Conservation (phyloP, 2,888 invertebrate species). For the Rhingia campestris region DNA sequence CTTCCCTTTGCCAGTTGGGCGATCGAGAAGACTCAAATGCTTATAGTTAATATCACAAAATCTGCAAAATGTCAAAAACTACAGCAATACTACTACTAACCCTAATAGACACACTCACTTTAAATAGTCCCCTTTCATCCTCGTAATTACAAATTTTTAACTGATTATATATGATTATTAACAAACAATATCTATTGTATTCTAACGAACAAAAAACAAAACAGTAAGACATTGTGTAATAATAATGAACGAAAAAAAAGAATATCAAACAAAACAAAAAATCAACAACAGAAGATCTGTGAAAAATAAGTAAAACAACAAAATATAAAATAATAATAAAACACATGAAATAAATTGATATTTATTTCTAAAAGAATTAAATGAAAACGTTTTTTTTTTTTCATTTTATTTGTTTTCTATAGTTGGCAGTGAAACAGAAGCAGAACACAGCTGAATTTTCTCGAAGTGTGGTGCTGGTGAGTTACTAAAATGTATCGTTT, state of each 20-base stretch:
- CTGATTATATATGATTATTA: conserved; percentile 13
- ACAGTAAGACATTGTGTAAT: conserved; percentile 35
- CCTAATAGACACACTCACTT: conserved; percentile 2
- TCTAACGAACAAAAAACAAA: conserved; percentile 50
- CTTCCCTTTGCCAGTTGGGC: not conserved
- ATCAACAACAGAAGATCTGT: conserved; percentile 7
- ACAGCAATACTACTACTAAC: conserved; percentile 45
- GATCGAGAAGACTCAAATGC: not conserved
- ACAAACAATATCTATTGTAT: conserved; percentile 16
- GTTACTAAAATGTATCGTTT: no score
- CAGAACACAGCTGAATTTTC: no score
- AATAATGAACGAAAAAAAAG: conserved; percentile 35
- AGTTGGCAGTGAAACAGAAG: no score
- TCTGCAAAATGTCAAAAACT: conserved; percentile 13
- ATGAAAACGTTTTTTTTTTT: conserved; percentile 24
- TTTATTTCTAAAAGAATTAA: conserved; percentile 53
- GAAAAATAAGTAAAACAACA: conserved; percentile 18
- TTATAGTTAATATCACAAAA: conserved; percentile 3
- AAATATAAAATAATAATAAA: conserved; percentile 31
- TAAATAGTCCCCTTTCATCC: conserved; percentile 11
- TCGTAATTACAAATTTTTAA: conserved; percentile 20
- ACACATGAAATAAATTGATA: conserved; percentile 39
- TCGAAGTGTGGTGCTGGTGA: no score
- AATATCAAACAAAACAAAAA: conserved; percentile 14
- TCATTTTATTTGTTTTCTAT: not conserved